These are phyloP conservation scores for Contarinia nasturtii DNA, from an alignment of 1,140 invertebrate genomes.

Conservation along the genomic window DNA sequence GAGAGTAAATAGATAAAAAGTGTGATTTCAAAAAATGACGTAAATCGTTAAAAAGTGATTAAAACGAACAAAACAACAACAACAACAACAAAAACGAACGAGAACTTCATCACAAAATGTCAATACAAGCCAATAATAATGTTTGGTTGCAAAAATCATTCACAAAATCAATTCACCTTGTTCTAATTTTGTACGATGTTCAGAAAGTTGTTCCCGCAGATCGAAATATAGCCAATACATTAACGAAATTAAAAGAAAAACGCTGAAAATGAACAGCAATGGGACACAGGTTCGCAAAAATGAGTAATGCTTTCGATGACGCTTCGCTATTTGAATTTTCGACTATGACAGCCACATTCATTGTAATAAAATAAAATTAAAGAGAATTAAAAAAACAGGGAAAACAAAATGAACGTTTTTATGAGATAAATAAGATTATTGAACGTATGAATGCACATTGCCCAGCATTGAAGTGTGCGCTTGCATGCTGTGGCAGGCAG, in stretches of 20 bases:
- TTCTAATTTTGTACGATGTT: constrained; percentile 20
- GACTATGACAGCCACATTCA: background rate
- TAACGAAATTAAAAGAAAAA: constrained; percentile 13
- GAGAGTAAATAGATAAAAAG: background rate
- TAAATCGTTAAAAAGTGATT: background rate
- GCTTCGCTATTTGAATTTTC: background rate
- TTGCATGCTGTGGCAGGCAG: no score
- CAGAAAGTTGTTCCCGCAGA: constrained; percentile 16
- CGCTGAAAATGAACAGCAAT: constrained; percentile 13
- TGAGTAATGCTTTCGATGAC: background rate
- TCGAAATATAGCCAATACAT: constrained; percentile 22
- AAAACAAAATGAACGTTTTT: no score
- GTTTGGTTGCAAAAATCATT: background rate
- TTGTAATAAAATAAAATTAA: background rate
- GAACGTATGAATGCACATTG: no score
- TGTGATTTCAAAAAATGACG: background rate
- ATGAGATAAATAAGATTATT: no score
- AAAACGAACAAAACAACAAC: background rate
- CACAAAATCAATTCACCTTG: constrained; percentile 14
- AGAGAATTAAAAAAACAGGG: background rate
- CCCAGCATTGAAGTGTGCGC: no score
- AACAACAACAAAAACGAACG: background rate
- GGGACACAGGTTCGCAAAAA: constrained; percentile 15
- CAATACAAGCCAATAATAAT: background rate
- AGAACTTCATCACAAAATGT: background rate